Conservation (phyloP, 1,140 invertebrate genomes). For the Triops cancriformis region DNA sequence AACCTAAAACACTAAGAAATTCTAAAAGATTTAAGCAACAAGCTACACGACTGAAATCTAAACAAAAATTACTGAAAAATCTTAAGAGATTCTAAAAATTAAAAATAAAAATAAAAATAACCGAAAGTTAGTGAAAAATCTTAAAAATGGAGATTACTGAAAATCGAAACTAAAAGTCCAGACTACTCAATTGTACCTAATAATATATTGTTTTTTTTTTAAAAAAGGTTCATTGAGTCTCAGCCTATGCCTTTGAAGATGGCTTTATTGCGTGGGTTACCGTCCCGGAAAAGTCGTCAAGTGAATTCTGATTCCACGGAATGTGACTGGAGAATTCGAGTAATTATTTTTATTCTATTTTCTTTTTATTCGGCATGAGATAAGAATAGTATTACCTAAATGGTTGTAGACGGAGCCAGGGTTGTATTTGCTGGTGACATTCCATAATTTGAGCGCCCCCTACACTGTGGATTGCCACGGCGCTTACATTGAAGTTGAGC, state of each 20-base stretch:
- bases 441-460: slow-evolving; percentile 36
- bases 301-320: slow-evolving; percentile 16
- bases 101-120: slow-evolving; percentile 16
- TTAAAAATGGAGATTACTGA: too few relatives aligned
- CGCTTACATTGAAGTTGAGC: slow-evolving; percentile 36
- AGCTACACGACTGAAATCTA: too few relatives aligned
- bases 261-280: slow-evolving; percentile 20
- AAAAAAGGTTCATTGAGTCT: slow-evolving; percentile 16
- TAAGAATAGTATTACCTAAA: background rate
- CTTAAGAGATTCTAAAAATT: too few relatives aligned
- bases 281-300: slow-evolving; percentile 14
- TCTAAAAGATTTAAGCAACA: too few relatives aligned
- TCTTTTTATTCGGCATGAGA: too few relatives aligned
- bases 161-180: background rate
- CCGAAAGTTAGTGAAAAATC: too few relatives aligned
- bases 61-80: too few relatives aligned
- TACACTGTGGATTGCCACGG: slow-evolving; percentile 36
- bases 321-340: slow-evolving; percentile 28
- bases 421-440: slow-evolving; percentile 35
- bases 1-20: background rate
- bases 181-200: background rate
- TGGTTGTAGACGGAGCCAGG: slow-evolving; percentile 34
- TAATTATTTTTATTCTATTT: too few relatives aligned
- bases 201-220: background rate
- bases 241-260: slow-evolving; percentile 23